Base-by-base conservation (phyloP, 1,140 invertebrate species). In the Augochlora pura region DNA sequence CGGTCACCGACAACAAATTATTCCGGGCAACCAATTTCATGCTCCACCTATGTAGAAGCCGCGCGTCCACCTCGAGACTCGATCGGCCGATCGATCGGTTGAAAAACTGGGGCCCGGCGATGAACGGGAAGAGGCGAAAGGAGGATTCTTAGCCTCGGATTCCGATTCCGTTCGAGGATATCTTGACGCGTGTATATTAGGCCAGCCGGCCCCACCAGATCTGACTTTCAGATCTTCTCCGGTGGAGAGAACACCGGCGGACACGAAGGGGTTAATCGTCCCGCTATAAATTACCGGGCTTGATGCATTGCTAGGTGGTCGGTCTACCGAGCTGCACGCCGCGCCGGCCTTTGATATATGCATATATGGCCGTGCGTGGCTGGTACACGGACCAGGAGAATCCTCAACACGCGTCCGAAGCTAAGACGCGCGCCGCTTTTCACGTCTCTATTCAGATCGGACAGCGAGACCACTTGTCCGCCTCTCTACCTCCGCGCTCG, bases 141-240 rank as follows among this genome's bases (percentile, higher is more conserved):
- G 60, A 60, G 39, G 25, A 66, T 46, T 64, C 27, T 52, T n/a
- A 71, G 52, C 60, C 10, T 27, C 54, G 23, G 32, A 32, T 32
- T 32, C 32, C 32, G n/a, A 16, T 25, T 38, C 64, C 42, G 39
- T 74, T 57, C 49, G 49, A 67, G 52, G 60, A 60, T 67, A 76
- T 76, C 64, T 80, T 9, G 64, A 80, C 39, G 65, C 72, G 64
- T 63, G 64, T 63, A 68, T 81, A 77, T 76, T 74, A 76, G 57
- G 74, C 16, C 74, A 62, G 77, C 38, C 73, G 59, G 66, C 64
- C 63, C 64, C 60, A 25, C 27, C 59, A 86, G 89, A 90, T 91
- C 90, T 90, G 89, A 90, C 90, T 90, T 90, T 91, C 87, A 89
- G 88, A 91, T 91, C 87, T 88, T 83, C 83, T 77, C 88, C 83